Evolutionary conservation across 1,140 invertebrate genomes (phyloP).

Genomic region (Maconellicoccus hirsutus): DNA sequence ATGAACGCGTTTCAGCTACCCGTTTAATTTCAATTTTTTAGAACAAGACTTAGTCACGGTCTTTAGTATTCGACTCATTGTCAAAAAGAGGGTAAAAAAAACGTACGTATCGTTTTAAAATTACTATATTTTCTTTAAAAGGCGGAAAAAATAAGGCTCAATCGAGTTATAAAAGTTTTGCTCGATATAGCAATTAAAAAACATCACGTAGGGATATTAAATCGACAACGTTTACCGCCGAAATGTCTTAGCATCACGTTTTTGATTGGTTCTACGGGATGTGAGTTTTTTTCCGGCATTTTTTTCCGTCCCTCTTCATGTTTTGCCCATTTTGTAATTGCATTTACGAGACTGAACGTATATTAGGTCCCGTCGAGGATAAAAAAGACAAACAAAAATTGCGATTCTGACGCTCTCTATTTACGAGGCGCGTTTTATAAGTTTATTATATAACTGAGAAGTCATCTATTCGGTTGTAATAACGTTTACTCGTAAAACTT

Average conservation of each 20-base stretch:
- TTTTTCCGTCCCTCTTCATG: no score
- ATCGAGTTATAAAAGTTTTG: slow-evolving; percentile 1
- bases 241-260: neutral
- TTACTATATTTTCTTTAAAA: no score
- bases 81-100: no score
- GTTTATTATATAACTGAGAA: neutral
- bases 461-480: slow-evolving; percentile 8
- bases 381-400: neutral
- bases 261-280: neutral
- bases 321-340: neutral
- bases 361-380: neutral
- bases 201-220: slow-evolving; percentile 3
- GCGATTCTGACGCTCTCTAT: slow-evolving; percentile 2
- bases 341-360: slow-evolving; percentile 8
- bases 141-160: no score
- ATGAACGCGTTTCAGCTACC: no score
- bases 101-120: no score
- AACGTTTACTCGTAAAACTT: slow-evolving; percentile 9
- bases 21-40: no score
- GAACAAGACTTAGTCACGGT: no score
- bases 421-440: neutral
- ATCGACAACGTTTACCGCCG: neutral
- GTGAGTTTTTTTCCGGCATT: no score
- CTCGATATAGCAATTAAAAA: neutral
- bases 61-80: no score